Evolutionary conservation across 2,113 vertebrate species (phyloP).

Genomic region (Nycticorax nycticorax): DNA sequence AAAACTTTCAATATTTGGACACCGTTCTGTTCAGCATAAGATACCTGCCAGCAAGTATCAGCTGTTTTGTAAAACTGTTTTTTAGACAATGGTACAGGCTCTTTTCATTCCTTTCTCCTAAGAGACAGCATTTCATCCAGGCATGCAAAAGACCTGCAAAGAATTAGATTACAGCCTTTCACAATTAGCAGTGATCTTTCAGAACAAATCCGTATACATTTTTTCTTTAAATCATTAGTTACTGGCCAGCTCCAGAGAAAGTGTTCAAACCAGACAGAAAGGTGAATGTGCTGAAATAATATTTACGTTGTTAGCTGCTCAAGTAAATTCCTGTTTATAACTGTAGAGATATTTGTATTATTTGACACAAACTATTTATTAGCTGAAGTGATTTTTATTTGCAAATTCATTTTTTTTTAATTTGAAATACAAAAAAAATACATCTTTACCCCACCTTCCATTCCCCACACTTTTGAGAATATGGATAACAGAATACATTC

Average conservation of each 20-base stretch:
- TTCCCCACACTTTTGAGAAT: not conserved
- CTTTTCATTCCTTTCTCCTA: not conserved
- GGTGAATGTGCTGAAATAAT: not conserved
- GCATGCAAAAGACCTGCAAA: not conserved
- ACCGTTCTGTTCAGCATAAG: not conserved
- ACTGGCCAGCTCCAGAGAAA: not conserved
- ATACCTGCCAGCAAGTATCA: not conserved
- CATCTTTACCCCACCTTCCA: not conserved
- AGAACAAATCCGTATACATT: not conserved
- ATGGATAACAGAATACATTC: not conserved
- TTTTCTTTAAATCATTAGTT: not conserved
- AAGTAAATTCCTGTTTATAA: not conserved
- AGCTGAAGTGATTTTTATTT: not conserved
- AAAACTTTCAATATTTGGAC: not conserved
- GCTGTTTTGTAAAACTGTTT: not conserved
- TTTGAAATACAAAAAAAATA: not conserved
- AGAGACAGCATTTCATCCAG: not conserved
- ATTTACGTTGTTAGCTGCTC: not conserved
- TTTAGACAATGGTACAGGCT: not conserved
- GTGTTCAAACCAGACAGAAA: not conserved
- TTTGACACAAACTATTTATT: not conserved
- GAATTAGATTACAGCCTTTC: not conserved
- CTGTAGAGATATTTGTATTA: not conserved
- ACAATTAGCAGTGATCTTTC: not conserved
- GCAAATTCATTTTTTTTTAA: not conserved